Percentiles rank a stretch among this genome's conserved stretches.
phyloP scores from a whole-genome alignment of 2,797 vertebrate genomes.

The Apogon hyalosoma region DNA sequence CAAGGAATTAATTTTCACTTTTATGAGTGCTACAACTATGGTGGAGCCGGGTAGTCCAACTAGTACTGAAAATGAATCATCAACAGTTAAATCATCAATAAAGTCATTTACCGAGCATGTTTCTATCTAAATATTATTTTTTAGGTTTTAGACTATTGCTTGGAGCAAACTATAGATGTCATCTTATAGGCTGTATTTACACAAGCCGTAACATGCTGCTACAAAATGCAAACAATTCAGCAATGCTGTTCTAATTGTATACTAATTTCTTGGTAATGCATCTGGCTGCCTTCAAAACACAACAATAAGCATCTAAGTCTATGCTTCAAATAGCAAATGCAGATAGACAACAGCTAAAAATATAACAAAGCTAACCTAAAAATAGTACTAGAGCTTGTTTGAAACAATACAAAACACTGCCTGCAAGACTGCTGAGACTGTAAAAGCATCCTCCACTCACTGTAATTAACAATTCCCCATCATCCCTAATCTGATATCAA shows the following conservation, averaged over 20 bases:
- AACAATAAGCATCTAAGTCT: background rate
- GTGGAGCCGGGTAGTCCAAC: background rate
- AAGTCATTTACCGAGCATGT: background rate
- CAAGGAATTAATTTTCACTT: background rate
- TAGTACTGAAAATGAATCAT: background rate
- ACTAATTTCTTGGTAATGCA: background rate
- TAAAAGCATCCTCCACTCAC: background rate
- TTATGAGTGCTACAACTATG: background rate
- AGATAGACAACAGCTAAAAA: background rate
- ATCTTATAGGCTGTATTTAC: too few relatives aligned
- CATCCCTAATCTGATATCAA: background rate
- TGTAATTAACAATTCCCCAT: background rate
- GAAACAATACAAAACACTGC: background rate
- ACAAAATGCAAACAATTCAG: too few relatives aligned
- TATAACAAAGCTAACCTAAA: conserved; percentile 1
- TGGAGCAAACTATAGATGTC: too few relatives aligned
- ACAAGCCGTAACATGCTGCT: too few relatives aligned
- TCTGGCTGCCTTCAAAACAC: background rate
- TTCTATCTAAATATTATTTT: too few relatives aligned
- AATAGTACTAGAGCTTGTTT: background rate
- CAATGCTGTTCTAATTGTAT: background rate
- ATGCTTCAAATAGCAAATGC: background rate
- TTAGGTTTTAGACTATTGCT: too few relatives aligned
- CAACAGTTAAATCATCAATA: background rate
- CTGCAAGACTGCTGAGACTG: too few relatives aligned